Base-by-base conservation (phyloP, 2,888 invertebrate species). In the Kryphioiulus occultus region DNA sequence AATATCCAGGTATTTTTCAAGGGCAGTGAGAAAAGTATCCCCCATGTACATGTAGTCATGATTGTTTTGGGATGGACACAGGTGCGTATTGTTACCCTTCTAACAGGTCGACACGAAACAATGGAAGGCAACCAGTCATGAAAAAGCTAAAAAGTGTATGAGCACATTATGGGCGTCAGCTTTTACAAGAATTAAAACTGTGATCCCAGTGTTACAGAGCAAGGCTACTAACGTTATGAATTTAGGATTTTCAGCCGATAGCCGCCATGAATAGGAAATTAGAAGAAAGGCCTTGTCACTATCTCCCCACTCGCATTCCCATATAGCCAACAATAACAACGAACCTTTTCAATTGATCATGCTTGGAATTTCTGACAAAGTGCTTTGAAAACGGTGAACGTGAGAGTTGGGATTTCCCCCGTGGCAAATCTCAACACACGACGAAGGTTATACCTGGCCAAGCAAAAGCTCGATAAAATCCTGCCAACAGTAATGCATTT, bases 141-240 rank as follows among this genome's bases (percentile, higher is more conserved):
- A 68, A 59, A 59, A 5, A n/a, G n/a, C n/a, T n/a, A 53, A 17
- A 15, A 17, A 5, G 22, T 59, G 22, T 22, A n/a, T 22, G 22
- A 26, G 68, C 68, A 12, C 68, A 68, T 68, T 68, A 68, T 68
- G 68, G 68, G 68, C 68, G 68, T 68, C 53, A 68, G 68, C 68
- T 26, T 68, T 68, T 22, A 12, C 9, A 68, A 68, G 68, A 68
- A 68, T 68, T 68, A 68, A 26, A 68, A 68, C 68, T 26, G 68
- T 68, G 68, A 68, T 68, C 68, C 26, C 68, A n/a, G n/a, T 68
- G 68, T 26, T 68, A 12, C 10, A 26, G 68, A 26, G 68, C 68
- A 68, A 68, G 68, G 68, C 26, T 26, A 68, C 68, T 68, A 68
- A 68, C 68, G 68, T 68, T 68, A 68, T 68, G 68, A 68, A 68